These are phyloP conservation scores for Uloborus plumipes DNA, from an alignment of 2,888 invertebrate genomes.

Conservation along the genomic window DNA sequence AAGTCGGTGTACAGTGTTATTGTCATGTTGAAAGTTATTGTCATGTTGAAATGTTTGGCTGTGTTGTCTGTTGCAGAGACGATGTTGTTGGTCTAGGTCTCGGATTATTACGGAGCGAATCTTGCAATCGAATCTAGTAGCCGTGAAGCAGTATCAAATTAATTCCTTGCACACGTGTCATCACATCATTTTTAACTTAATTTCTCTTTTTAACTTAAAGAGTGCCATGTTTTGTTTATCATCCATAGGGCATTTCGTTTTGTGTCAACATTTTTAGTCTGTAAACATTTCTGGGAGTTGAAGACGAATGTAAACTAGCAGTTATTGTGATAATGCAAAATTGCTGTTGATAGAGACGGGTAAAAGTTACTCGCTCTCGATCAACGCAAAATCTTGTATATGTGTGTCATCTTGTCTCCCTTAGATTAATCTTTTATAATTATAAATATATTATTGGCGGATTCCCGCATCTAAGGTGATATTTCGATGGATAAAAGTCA, in stretches of 20 bases:
- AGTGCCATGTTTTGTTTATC: slow-evolving; percentile 42
- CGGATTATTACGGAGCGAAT: slow-evolving; percentile 1
- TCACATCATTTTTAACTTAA: background rate
- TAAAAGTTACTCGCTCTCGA: slow-evolving; percentile 16
- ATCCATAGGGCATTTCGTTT: slow-evolving; percentile 38
- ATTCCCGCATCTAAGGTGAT: slow-evolving; percentile 21
- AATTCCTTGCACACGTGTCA: background rate
- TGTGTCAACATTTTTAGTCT: slow-evolving; percentile 23
- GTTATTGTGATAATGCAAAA: slow-evolving; percentile 55
- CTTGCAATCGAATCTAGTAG: slow-evolving; percentile 24
- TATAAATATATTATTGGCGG: slow-evolving; percentile 6
- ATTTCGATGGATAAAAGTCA: slow-evolving; percentile 27
- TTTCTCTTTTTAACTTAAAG: slow-evolving; percentile 10
- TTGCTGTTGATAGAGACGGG: slow-evolving; percentile 12
- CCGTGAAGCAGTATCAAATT: slow-evolving; percentile 15
- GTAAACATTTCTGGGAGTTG: slow-evolving; percentile 11
- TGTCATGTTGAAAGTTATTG: slow-evolving; percentile 21
- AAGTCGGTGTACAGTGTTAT: slow-evolving; percentile 10
- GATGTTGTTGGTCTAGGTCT: slow-evolving; percentile 13
- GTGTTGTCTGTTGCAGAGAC: slow-evolving; percentile 13
- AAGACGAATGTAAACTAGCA: slow-evolving; percentile 25
- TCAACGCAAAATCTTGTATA: slow-evolving; percentile 26
- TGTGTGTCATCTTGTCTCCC: slow-evolving; percentile 53
- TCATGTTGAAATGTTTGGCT: slow-evolving; percentile 15
- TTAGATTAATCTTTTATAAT: slow-evolving; percentile 43